A percentile compares a stretch with the other conserved stretches of the same genome.
These are phyloP conservation scores for Lytechinus variegatus DNA, from an alignment of 35 echinoderm and acorn worm genomes.

Conservation along the genomic window DNA sequence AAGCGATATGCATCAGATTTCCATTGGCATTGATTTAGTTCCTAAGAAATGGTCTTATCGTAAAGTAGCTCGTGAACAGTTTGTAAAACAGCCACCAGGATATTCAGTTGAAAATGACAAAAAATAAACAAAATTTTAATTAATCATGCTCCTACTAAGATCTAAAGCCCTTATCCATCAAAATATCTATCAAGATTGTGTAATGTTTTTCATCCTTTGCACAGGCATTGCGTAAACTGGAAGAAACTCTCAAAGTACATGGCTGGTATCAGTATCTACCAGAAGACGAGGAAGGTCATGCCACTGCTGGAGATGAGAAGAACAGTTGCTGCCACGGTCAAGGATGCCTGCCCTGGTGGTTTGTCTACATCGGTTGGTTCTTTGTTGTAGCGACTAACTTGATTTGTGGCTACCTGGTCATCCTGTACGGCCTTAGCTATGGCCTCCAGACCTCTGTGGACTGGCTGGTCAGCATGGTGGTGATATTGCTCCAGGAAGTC, in stretches of 20 bases:
- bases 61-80: too few species aligned
- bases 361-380: constrained; percentile 81
- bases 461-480: constrained; percentile 89
- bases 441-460: constrained; percentile 84
- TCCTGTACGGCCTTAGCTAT: constrained; percentile 90
- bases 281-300: constrained; percentile 31
- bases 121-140: too few species aligned
- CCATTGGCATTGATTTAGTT: too few species aligned
- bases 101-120: too few species aligned
- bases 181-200: background rate
- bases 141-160: too few species aligned
- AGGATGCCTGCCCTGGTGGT: constrained; percentile 89
- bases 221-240: constrained; percentile 59
- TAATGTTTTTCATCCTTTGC: background rate
- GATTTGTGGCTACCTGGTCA: constrained; percentile 78
- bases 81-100: too few species aligned
- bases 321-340: background rate
- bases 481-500: constrained; percentile 78
- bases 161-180: too few species aligned
- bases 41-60: too few species aligned
- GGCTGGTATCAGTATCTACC: constrained; percentile 55
- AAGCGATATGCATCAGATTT: too few species aligned
- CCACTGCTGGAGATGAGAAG: background rate
- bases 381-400: constrained; percentile 52
- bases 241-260: constrained; percentile 63